Conservation (phyloP, 2,797 vertebrate species). For the Falco rusticolus region DNA sequence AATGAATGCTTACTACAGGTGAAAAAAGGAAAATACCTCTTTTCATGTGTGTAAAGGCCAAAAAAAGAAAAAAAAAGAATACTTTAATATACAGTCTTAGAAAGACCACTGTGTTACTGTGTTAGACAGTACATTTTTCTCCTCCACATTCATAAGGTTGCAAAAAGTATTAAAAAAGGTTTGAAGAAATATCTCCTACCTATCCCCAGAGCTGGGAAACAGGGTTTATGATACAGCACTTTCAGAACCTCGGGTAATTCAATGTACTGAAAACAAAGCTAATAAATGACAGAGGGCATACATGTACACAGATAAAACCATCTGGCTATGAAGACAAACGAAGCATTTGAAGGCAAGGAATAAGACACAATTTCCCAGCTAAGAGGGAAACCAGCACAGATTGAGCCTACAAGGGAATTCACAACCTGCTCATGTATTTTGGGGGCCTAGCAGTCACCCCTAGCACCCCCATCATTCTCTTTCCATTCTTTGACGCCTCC, state of each 20-base stretch:
- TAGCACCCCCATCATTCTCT: not conserved
- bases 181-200: not conserved
- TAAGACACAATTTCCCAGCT: not conserved
- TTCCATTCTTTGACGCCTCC: not conserved
- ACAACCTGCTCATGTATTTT: not conserved
- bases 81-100: not conserved
- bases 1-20: not conserved
- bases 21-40: not conserved
- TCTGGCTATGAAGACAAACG: not conserved
- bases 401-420: not conserved
- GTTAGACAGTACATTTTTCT: not conserved
- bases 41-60: rapidly evolving
- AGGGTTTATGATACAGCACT: not conserved
- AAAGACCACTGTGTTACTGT: not conserved
- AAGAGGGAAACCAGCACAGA: not conserved
- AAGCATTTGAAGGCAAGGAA: not conserved
- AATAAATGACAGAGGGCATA: not conserved
- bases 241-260: not conserved
- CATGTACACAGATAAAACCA: not conserved
- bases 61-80: not conserved
- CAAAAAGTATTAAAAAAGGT: not conserved
- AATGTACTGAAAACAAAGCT: not conserved
- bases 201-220: not conserved
- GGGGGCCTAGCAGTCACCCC: not conserved
- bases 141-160: not conserved